Evolutionary conservation across 2,113 vertebrate species (phyloP).

Genomic region (Seriola quinqueradiata): DNA sequence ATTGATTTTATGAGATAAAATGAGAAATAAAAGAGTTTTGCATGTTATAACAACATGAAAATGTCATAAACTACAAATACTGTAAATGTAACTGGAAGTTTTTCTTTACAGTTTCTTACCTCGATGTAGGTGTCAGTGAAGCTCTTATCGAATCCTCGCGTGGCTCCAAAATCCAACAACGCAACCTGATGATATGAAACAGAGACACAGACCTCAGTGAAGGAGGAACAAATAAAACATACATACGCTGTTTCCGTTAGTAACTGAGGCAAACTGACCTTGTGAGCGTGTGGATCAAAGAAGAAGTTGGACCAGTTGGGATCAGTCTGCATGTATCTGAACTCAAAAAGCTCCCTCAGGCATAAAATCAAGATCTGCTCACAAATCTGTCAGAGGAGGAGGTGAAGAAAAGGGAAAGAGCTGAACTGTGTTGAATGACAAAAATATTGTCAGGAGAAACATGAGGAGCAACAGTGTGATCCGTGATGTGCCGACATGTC

Average conservation of each 20-base stretch:
- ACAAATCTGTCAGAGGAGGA: conserved; percentile 75
- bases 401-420: neutral
- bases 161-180: conserved; percentile 94
- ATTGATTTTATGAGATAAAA: too few relatives aligned
- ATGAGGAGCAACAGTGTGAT: neutral
- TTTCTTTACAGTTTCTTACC: conserved; percentile 76
- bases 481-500: neutral
- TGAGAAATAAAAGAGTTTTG: too few relatives aligned
- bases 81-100: neutral
- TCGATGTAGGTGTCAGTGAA: conserved; percentile 95
- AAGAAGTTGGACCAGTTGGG: conserved; percentile 99
- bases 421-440: neutral
- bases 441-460: neutral
- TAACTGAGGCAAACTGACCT: conserved; percentile 78
- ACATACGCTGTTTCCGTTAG: neutral
- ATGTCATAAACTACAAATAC: neutral
- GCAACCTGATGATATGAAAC: conserved; percentile 86
- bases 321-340: conserved; percentile 97
- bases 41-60: neutral
- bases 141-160: conserved; percentile 89
- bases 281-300: conserved; percentile 92
- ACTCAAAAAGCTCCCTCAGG: conserved; percentile 95
- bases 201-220: neutral
- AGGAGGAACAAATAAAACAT: neutral
- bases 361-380: conserved; percentile 92